Evolutionary conservation across 2,797 vertebrate species (phyloP), one percentile per base, ranked within the genome.

Genomic region (Acanthopagrus latus): DNA sequence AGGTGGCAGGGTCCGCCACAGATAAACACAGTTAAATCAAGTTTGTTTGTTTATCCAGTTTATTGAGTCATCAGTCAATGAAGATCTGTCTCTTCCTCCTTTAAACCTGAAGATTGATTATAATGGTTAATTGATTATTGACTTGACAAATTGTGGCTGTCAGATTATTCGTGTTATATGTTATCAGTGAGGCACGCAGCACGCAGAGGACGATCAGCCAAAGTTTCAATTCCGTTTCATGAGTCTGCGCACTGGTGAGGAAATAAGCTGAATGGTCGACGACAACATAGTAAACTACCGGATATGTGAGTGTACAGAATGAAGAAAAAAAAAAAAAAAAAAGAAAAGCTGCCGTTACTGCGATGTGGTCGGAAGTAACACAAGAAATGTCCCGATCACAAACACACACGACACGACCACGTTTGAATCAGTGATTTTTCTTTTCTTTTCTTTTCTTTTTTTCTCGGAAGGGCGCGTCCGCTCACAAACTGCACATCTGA

Each of bases 181-280:
- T n/a, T n/a, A n/a, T 10, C 7, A 3, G 50, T 74, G 50, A 50
- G 57, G 3, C 27, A 41, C 18, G 48, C 46, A 18, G 2, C 48
- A 1, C 46, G 4, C 6, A 47, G 23, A 11, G 6, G 12, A 20
- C 14, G n/a, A 38, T 0, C 16, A 48, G 51, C 33, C 10, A 56
- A 81, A 83, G 72, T 91, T 88, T 88, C 73, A 64, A 62, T 81
- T 85, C 80, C 82, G 13, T 6, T 64, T 52, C 3, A 21, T 3
- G 66, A 76, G 65, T 58, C 43, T 65, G 65, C 56, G 66, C 69
- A 50, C 14, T 7, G 11, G 7, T 0, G 56, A 62, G 68, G 71
- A 72, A 83, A 65, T 29, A 2, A 59, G 25, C 55, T 3, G 33
- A 59, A 29, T 4, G 23, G n/a, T 56, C 72, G 52, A 64, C 67